phyloP scores from a whole-genome alignment of 2,888 invertebrate genomes.

The Hemaris fuciformis region DNA sequence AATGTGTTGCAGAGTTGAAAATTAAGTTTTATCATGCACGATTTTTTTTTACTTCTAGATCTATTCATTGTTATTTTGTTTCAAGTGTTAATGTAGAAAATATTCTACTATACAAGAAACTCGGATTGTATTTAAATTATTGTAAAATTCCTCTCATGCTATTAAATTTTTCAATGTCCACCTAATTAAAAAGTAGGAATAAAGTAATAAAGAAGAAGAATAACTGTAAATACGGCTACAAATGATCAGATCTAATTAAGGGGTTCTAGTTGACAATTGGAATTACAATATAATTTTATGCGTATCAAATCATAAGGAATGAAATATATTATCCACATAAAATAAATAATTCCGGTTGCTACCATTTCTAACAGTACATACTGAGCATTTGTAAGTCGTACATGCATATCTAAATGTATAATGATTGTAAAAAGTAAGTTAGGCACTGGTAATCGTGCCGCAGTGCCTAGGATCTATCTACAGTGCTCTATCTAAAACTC shows the following conservation, averaged over 20 bases:
- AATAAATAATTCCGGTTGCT: neutral
- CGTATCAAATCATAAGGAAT: neutral
- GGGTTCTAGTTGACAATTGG: neutral
- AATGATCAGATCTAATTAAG: too few species aligned
- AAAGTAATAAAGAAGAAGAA: neutral
- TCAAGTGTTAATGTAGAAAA: too few species aligned
- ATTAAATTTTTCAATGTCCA: neutral
- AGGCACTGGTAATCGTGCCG: conserved; percentile 7
- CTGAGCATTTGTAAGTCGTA: neutral
- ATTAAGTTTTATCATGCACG: too few species aligned
- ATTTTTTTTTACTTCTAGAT: too few species aligned
- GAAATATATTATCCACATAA: neutral
- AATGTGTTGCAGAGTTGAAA: too few species aligned
- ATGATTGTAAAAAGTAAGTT: neutral
- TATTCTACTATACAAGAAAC: too few species aligned
- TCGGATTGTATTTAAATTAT: too few species aligned
- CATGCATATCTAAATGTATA: neutral
- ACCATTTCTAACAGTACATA: neutral
- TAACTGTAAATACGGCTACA: neutral
- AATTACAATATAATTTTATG: too few species aligned
- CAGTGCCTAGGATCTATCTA: conserved; percentile 37
- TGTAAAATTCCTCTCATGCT: too few species aligned
- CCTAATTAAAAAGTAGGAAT: neutral
- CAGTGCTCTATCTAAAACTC: conserved; percentile 74
- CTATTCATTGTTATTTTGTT: too few species aligned